These are phyloP conservation scores for Lerista edwardsae DNA, from an alignment of 2,797 vertebrate species.

Conservation along the genomic window DNA sequence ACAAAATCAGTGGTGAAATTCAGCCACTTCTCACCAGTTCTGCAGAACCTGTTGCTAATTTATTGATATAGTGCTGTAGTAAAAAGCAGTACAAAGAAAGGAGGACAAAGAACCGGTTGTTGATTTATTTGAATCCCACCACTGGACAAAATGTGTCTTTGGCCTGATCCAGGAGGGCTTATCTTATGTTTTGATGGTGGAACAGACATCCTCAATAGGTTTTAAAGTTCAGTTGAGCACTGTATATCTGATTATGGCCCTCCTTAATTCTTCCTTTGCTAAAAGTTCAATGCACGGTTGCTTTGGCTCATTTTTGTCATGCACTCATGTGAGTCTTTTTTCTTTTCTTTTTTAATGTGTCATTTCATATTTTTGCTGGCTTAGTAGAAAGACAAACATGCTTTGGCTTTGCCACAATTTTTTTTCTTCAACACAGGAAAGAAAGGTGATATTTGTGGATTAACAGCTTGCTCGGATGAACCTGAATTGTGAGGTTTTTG, in stretches of 20 bases:
- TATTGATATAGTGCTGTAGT: too few relatives aligned
- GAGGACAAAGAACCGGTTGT: too few relatives aligned
- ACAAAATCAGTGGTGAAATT: too few relatives aligned
- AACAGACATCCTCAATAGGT: too few relatives aligned
- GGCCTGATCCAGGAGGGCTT: too few relatives aligned
- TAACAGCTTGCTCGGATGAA: conserved; percentile 36
- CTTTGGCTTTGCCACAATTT: conserved; percentile 43
- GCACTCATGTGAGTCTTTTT: neutral
- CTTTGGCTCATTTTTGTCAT: neutral
- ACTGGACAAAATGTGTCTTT: too few relatives aligned
- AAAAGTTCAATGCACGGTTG: neutral
- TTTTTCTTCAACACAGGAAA: conserved; percentile 56
- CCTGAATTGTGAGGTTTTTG: conserved; percentile 2
- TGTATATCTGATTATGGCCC: too few relatives aligned
- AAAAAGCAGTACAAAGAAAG: too few relatives aligned
- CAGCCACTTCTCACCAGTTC: too few relatives aligned
- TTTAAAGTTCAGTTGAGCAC: neutral
- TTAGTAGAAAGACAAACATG: conserved; percentile 36
- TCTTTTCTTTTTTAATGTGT: conserved; percentile 26
- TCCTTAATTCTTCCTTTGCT: neutral
- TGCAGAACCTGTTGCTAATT: too few relatives aligned
- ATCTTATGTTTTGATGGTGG: too few relatives aligned
- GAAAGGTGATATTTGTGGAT: conserved; percentile 11
- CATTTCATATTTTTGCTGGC: conserved; percentile 11
- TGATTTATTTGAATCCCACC: too few relatives aligned